Evolutionary conservation across 1,140 invertebrate species (phyloP).

Genomic region (Drosophila grimshawi): DNA sequence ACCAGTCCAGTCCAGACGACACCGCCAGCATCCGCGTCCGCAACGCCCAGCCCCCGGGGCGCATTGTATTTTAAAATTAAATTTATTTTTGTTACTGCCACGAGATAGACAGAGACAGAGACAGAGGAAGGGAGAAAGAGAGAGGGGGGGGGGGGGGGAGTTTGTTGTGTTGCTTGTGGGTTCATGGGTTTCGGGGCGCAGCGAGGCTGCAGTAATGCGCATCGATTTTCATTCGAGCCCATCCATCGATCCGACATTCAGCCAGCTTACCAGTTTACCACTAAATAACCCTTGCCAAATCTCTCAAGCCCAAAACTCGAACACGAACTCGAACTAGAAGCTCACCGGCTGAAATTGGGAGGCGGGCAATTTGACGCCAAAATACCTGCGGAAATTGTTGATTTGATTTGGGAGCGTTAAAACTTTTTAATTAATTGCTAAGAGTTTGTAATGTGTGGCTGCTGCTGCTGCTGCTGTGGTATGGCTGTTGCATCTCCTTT

Average conservation of each 20-base stretch:
- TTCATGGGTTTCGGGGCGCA: constrained; percentile 60
- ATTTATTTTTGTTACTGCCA: constrained; percentile 71
- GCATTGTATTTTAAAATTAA: constrained; percentile 60
- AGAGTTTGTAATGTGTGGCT: constrained; percentile 36
- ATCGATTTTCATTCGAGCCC: constrained; percentile 68
- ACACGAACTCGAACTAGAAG: constrained; percentile 7
- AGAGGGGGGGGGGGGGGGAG: no score
- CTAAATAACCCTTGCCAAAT: constrained; percentile 10
- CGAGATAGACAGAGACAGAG: not conserved
- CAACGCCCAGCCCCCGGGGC: constrained; percentile 39
- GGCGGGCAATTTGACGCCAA: constrained; percentile 46
- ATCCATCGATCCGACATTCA: constrained; percentile 36
- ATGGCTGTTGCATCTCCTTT: no score
- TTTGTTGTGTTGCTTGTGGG: constrained; percentile 13
- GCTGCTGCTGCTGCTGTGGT: not conserved
- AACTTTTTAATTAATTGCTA: constrained; percentile 79
- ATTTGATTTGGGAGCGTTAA: constrained; percentile 72
- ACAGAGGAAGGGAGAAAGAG: constrained; percentile 5
- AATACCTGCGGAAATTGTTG: constrained; percentile 73
- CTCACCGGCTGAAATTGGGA: constrained; percentile 5
- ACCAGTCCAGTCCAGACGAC: constrained; percentile 42
- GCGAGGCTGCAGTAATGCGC: constrained; percentile 75
- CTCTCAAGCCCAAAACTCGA: constrained; percentile 25
- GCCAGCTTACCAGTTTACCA: constrained; percentile 12
- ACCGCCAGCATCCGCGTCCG: not conserved